Percentiles rank a stretch among this genome's conserved stretches.
Evolutionary conservation across 2,888 invertebrate species (phyloP).

Genomic region (Pasiphila rectangulata): DNA sequence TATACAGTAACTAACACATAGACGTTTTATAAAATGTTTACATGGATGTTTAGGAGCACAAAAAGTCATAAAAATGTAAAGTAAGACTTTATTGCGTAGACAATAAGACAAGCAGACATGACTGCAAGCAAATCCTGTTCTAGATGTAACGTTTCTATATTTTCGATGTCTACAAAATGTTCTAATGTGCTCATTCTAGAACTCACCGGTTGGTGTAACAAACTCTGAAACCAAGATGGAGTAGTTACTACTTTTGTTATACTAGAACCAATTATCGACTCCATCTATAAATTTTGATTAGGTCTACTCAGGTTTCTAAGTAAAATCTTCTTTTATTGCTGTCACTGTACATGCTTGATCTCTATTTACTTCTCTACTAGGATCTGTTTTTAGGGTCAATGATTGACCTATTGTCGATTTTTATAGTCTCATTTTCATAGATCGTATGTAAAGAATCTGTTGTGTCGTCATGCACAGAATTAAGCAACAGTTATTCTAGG

Average conservation of each 20-base stretch:
- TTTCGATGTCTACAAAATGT: slow-evolving; percentile 21
- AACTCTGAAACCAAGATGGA: slow-evolving; percentile 81
- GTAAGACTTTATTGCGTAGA: slow-evolving; percentile 3
- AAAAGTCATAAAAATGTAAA: neutral
- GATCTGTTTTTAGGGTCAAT: neutral
- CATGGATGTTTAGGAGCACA: slow-evolving; percentile 1
- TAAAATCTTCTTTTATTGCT: neutral
- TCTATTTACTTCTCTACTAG: neutral
- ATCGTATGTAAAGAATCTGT: slow-evolving; percentile 13
- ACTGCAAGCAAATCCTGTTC: slow-evolving; percentile 21
- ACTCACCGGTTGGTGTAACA: slow-evolving; percentile 81
- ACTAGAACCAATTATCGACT: slow-evolving; percentile 74
- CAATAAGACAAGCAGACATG: slow-evolving; percentile 11
- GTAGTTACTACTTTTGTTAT: slow-evolving; percentile 71
- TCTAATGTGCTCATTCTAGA: slow-evolving; percentile 68
- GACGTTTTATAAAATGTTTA: slow-evolving; percentile 7
- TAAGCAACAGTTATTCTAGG: slow-evolving; percentile 28
- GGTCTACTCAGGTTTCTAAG: slow-evolving; percentile 29
- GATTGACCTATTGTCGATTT: slow-evolving; percentile 9
- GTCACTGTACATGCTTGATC: slow-evolving; percentile 8
- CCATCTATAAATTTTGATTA: slow-evolving; percentile 64
- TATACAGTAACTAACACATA: slow-evolving; percentile 3
- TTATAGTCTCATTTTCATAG: neutral
- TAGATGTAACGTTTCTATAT: slow-evolving; percentile 11
- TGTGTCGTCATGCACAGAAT: slow-evolving; percentile 32